Conservation (phyloP, 2,113 vertebrate species). For the Eulemur rufifrons region DNA sequence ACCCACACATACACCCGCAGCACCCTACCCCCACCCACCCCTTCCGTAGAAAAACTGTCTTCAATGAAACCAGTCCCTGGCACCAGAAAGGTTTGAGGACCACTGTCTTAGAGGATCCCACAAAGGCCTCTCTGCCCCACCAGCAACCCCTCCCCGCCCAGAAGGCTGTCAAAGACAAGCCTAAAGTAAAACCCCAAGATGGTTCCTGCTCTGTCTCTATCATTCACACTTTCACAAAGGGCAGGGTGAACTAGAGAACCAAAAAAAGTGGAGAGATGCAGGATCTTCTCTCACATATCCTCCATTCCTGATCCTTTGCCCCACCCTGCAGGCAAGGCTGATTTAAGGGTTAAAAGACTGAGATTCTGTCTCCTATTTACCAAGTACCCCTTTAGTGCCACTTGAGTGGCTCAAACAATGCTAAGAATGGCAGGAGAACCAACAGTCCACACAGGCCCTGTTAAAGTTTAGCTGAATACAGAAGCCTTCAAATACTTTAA, state of each 20-base stretch:
- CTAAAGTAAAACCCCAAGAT: slow-evolving; percentile 50
- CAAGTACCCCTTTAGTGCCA: slow-evolving; percentile 72
- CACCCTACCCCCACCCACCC: too few relatives aligned
- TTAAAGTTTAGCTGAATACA: slow-evolving; percentile 79
- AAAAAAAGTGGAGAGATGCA: slow-evolving; percentile 25
- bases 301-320: slow-evolving; percentile 42
- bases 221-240: not conserved
- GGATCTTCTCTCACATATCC: not conserved
- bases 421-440: slow-evolving; percentile 63
- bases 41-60: too few relatives aligned
- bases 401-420: slow-evolving; percentile 61
- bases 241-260: not conserved
- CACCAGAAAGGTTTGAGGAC: too few relatives aligned
- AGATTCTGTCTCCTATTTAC: slow-evolving; percentile 75
- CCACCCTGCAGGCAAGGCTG: slow-evolving; percentile 37
- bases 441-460: slow-evolving; percentile 48
- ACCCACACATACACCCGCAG: too few relatives aligned
- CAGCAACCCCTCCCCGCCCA: not conserved
- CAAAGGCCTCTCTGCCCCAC: not conserved
- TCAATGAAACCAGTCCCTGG: too few relatives aligned
- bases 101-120: not conserved
- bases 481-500: slow-evolving; percentile 52
- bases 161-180: not conserved
- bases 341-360: slow-evolving; percentile 79
- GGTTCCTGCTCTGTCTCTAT: not conserved